Conservation (phyloP, 2,113 vertebrate species). For the Laticauda laticaudata region DNA sequence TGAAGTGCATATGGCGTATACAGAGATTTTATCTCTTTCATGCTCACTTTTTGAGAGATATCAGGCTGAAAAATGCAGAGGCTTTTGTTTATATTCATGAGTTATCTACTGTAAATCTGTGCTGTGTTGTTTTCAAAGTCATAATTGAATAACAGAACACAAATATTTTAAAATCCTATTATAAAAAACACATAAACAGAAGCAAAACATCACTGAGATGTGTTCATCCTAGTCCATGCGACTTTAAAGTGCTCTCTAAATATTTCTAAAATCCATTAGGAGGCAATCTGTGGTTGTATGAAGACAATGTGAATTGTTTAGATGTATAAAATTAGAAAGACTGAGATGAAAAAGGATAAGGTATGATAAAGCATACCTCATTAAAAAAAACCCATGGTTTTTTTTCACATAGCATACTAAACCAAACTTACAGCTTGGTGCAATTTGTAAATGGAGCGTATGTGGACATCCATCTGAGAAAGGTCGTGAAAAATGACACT, state of each 20-base stretch:
- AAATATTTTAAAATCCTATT: not conserved
- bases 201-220: not conserved
- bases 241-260: slow-evolving; percentile 3
- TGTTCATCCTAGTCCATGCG: slow-evolving; percentile 2
- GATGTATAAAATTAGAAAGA: not conserved
- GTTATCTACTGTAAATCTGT: not conserved
- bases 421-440: not conserved
- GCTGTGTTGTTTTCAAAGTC: not conserved
- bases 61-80: not conserved
- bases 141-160: not conserved
- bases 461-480: not conserved
- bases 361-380: not conserved
- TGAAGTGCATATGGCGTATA: not conserved
- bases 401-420: not conserved
- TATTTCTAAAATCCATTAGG: not conserved
- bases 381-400: not conserved
- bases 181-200: not conserved
- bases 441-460: not conserved
- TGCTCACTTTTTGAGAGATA: not conserved
- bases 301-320: not conserved
- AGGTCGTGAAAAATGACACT: not conserved
- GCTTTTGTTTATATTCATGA: not conserved
- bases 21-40: not conserved
- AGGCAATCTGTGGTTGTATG: not conserved
- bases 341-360: not conserved